phyloP scores from a whole-genome alignment of 2,113 vertebrate species.

The Athene noctua region DNA sequence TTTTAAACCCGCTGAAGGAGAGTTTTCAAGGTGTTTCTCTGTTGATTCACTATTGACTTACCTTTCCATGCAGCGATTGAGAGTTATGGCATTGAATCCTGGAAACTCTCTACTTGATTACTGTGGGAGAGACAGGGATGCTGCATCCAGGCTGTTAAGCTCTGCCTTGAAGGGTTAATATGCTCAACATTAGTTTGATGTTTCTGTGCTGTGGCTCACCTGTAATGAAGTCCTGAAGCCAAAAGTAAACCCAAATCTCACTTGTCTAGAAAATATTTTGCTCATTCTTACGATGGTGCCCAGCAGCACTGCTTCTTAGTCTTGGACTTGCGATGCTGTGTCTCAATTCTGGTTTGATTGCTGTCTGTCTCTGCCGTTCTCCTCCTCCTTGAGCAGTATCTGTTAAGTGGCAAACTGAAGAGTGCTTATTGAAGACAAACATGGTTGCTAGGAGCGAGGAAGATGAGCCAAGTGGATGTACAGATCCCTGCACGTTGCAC shows the following conservation, averaged over 20 bases:
- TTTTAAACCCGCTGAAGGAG: not conserved
- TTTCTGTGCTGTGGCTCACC: not conserved
- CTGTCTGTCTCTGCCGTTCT: not conserved
- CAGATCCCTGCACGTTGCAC: not conserved
- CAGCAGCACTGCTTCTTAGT: too few species aligned
- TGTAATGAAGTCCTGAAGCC: not conserved
- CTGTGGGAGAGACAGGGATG: accelerated
- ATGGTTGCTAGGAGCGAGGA: not conserved
- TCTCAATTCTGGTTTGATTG: not conserved
- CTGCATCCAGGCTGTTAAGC: not conserved
- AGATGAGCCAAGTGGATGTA: not conserved
- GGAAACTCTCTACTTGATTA: not conserved
- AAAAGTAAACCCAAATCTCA: not conserved
- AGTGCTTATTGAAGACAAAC: not conserved
- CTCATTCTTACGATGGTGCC: not conserved
- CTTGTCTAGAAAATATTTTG: not conserved
- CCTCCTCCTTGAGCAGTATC: not conserved
- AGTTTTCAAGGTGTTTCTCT: not conserved
- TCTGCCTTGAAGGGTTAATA: not conserved
- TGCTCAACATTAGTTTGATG: not conserved
- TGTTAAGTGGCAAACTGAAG: not conserved
- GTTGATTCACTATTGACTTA: not conserved
- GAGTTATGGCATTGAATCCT: not conserved
- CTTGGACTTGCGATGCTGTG: not conserved
- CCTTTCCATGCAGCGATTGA: not conserved